Conservation (phyloP, 2,797 vertebrate genomes). For the Iguana delicatissima region DNA sequence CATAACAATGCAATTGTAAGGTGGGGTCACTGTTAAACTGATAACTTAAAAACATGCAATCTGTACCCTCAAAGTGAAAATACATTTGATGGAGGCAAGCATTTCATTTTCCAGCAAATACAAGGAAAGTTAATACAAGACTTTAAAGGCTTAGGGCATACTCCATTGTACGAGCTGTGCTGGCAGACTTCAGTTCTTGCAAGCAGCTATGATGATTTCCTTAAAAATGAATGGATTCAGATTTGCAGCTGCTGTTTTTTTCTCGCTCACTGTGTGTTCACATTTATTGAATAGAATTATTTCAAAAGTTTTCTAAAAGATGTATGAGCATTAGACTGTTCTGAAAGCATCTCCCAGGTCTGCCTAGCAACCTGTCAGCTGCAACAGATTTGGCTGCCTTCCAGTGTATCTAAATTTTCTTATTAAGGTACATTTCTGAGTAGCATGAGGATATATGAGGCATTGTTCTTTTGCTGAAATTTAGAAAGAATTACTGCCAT, state of each 20-base stretch:
- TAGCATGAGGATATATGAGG: background rate
- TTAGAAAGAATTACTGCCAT: background rate
- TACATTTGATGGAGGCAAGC: background rate
- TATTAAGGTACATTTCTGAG: constrained; percentile 3
- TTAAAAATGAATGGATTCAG: background rate
- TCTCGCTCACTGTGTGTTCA: background rate
- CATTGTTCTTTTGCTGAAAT: constrained; percentile 11
- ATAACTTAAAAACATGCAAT: background rate
- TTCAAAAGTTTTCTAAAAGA: constrained; percentile 5
- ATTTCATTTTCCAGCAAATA: background rate
- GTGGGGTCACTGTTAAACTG: background rate
- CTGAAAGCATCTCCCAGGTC: constrained; percentile 15
- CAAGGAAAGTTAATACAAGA: background rate
- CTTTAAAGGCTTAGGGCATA: background rate
- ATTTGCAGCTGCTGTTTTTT: constrained; percentile 19
- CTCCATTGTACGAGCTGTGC: background rate
- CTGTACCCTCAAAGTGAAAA: background rate
- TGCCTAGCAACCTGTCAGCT: background rate
- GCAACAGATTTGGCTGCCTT: constrained; percentile 9
- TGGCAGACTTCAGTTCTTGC: background rate
- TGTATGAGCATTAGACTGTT: background rate
- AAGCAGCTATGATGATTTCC: constrained; percentile 10
- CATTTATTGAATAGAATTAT: background rate
- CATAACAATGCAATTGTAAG: background rate
- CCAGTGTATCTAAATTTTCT: background rate